Base-by-base conservation (phyloP, 2,888 invertebrate genomes). In the Cyclophora albipunctata region DNA sequence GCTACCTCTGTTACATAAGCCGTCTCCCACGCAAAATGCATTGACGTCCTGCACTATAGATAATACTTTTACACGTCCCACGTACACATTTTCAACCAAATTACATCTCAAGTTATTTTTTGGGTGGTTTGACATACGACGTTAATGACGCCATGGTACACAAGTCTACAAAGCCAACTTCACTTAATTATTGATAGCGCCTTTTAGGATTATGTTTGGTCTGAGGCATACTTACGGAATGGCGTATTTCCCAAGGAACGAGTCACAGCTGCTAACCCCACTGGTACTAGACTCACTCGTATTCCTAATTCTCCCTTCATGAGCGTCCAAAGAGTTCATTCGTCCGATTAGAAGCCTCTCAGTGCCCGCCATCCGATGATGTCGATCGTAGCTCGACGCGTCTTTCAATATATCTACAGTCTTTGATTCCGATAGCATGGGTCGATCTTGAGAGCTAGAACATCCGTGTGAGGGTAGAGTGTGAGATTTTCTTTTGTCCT, bases 231-330 rank as follows among this genome's bases (percentile, higher is more conserved):
- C 86, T 84, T 76, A 91, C 89, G 90, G 91, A 64, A 91, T 84
- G 58, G 87, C 84, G 63, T 90, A 90, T 71, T 90, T 90, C 54
- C 91, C 92, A 34, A 91, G 86, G 47, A 91, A 92, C 2, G 94
- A 95, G 75, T 95, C 95, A 65, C 93, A 93, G 51, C 95, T 95
- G 78, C 95, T 94, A 34, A 95, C 93, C 43, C 95, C 95, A 55
- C 95, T 95, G 0, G 94, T 95, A 52, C 93, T 94, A 2, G 95
- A 95, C 71, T 95, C 95, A n/a, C 89, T 89, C 0, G 85, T 89
- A 54, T 89, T 87, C 54, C 89, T 75, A 40, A 86, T 83, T 46
- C 89, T 67, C 3, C 85, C 86, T 54, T 89, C 89, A 41, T 81
- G 80, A 3, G 78, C 69, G 45, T 89, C 89, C 44, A 84, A 54